Base-by-base conservation (phyloP, 2,797 vertebrate genomes). In the Darevskia nairensis region DNA sequence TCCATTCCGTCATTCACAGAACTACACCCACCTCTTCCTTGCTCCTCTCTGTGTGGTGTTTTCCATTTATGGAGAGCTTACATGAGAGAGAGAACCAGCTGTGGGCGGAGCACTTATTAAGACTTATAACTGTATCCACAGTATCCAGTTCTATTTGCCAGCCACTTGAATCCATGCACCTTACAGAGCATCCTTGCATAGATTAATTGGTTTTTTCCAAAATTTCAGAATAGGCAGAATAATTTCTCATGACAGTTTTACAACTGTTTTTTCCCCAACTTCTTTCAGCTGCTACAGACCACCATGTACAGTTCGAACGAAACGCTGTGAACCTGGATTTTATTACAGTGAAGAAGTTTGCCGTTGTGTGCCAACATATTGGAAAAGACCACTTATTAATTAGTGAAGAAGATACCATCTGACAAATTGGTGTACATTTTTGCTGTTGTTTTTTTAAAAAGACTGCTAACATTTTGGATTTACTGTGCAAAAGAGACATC, bases 271-370 rank as follows among this genome's bases (percentile, higher is more conserved):
- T 9, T 90, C 89, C 87, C 55, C 84, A 39, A 21, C 0, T 91
- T 81, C 89, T 86, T 72, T n/a, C 44, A 99, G 99, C 88, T 99
- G 99, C 94, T 97, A 98, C 95, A 96, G 98, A 95, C 97, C 98
- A 5, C 98, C 98, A 0, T 99, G 99, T 44, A 96, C 98, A 44
- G 97, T 97, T 13, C 96, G 98, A 93, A 97, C 95, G 91, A 97
- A 96, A 89, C 96, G 97, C 84, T 99, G 99, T 82, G 98, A 98
- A 0, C 95, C 97, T 1, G 98, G 98, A 46, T 97, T 98, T 91
- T 98, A 96, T 85, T 99, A 98, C 85, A 99, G 98, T 27, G 98
- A 99, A 94, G 98, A 99, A 96, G 98, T 99, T 25, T 99, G 99
- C 92, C 98, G 97, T 91, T 99, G 98, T 79, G 97, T 99, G 88